A percentile compares a stretch with the other conserved stretches of the same genome.
Conservation (phyloP, 2,113 vertebrate species). For the Ovibos moschatus region DNA sequence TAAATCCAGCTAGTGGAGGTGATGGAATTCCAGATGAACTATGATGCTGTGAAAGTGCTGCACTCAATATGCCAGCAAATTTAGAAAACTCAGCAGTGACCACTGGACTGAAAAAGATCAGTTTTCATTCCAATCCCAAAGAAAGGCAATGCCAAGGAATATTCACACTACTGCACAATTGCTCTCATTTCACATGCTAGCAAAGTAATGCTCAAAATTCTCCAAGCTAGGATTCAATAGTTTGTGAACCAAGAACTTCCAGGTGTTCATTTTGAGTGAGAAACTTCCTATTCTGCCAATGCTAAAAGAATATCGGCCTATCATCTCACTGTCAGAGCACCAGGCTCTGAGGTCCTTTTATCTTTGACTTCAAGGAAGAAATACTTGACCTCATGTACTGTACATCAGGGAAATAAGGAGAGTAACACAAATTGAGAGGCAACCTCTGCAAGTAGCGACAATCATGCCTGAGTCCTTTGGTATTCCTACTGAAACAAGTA, state of each 20-base stretch:
- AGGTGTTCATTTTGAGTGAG: not conserved
- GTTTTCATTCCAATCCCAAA: not conserved
- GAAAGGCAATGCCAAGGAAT: not conserved
- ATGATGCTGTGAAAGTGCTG: not conserved
- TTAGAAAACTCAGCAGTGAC: not conserved
- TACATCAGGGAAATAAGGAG: not conserved
- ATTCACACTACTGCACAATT: not conserved
- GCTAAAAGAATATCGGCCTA: not conserved
- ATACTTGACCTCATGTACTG: not conserved
- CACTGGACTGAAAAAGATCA: not conserved
- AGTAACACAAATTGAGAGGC: not conserved
- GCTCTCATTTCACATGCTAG: not conserved
- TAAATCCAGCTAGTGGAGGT: not conserved
- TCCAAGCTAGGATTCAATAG: not conserved
- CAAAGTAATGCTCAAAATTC: not conserved
- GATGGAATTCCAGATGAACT: not conserved
- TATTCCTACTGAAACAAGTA: not conserved
- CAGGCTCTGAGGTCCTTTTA: not conserved
- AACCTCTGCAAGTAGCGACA: not conserved
- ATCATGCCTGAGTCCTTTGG: not conserved
- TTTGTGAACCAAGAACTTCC: not conserved
- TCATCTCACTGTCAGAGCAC: not conserved
- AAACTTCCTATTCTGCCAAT: not conserved
- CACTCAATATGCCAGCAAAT: not conserved
- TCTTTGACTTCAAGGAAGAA: not conserved